Conservation (phyloP, 2,797 vertebrate species). For the Chiroxiphia lanceolata region DNA sequence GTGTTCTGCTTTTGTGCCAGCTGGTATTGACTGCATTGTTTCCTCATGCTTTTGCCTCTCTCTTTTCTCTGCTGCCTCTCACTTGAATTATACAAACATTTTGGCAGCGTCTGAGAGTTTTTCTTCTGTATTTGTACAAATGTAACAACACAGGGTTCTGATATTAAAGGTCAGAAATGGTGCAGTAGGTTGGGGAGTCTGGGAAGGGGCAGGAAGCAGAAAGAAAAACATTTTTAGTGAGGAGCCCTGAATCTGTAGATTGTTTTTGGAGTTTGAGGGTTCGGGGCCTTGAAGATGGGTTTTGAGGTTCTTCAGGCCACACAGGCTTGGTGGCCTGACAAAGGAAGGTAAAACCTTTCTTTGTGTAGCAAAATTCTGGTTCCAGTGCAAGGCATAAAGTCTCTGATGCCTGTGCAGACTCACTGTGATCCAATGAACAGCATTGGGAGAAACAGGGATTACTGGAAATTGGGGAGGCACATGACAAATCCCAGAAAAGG, state of each 20-base stretch:
- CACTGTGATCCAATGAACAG: background rate
- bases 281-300: rapidly evolving
- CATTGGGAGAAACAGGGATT: background rate
- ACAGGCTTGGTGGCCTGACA: background rate
- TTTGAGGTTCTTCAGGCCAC: background rate
- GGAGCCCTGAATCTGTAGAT: background rate
- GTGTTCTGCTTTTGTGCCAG: background rate
- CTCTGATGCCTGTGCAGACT: background rate
- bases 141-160: background rate
- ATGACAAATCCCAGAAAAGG: background rate
- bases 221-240: background rate
- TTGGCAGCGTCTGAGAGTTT: background rate
- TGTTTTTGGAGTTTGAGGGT: background rate
- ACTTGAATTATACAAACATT: background rate
- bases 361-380: background rate
- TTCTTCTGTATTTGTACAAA: background rate
- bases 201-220: background rate
- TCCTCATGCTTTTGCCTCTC: background rate
- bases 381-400: background rate
- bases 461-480: rapidly evolving
- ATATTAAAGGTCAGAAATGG: background rate
- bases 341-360: background rate
- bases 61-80: background rate
- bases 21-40: background rate
- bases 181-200: background rate